Base-by-base conservation (phyloP, 1,140 invertebrate genomes). In the Psix sp. region DNA sequence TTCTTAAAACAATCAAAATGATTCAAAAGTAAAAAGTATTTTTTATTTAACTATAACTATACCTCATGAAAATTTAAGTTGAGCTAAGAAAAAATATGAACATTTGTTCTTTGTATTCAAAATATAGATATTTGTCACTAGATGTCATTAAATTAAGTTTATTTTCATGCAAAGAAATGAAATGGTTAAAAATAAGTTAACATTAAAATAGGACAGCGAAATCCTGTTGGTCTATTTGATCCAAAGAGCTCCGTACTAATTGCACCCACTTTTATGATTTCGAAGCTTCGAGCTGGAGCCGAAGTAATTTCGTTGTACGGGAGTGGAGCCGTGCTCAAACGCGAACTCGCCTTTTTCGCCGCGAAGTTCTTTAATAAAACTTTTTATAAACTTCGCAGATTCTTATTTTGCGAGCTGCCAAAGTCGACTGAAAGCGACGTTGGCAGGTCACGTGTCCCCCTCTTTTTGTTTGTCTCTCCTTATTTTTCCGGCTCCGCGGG, bases 361-460 rank as follows among this genome's bases (percentile, higher is more conserved):
- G 39, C 52, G 35, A 75, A 75, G 72, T 75, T 75, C 72, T 75
- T 75, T 75, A 75, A 75, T 75, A 75, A 75, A 75, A 75, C 65
- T 75, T 75, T 75, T 70, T 65, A 66, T 70, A 65, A 75, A 75
- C 73, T 75, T 66, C 5, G 36, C 48, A 26, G 60, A 75, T 70
- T 70, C 57, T 70, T 75, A 60, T 68, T 74, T 68, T 54, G 63
- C 65, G 59, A 59, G 51, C 57, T 68, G 73, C 73, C 73, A 75
- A 70, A 70, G 73, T 66, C 52, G 36, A 52, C 45, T 59, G 63
- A 59, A 45, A 54, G 42, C 43, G 70, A 51, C 40, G 51, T 67
- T 63, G 71, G 71, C 62, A 67, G 62, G 13, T 67, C 62, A 59
- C 59, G 52, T 36, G 13, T 11, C 38, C 11, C 11, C 0, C 26